Base-by-base conservation (phyloP, 1,140 invertebrate genomes). In the Eupristina koningsbergeri region DNA sequence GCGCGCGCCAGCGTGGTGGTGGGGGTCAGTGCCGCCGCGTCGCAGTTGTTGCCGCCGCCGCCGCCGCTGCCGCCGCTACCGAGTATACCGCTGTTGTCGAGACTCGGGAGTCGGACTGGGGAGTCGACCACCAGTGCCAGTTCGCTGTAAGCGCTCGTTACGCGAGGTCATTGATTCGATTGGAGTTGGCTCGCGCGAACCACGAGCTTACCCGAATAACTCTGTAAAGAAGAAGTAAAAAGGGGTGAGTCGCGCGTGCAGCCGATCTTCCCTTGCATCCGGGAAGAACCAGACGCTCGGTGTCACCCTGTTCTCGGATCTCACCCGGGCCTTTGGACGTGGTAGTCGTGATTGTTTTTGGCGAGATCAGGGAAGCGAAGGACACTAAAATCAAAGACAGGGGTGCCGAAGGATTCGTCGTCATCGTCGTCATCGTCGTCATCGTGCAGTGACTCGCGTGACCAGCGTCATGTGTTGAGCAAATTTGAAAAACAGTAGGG, bases 131-230 rank as follows among this genome's bases (percentile, higher is more conserved):
- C 89, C 91, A 91, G 88, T 89, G 90, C 86, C 91, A 92, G 91
- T 91, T 91, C 88, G 91, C 89, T 90, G 89, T 92, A 90, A 91
- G 90, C 92, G 91, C 90, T 91, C 91, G 88, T 89, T 39, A 89
- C 89, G 89, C 77, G 89, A 92, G 90, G 88, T 89, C 86, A 87
- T 80, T 36, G 64, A 53, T 80, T 22, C 29, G 73, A 19, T 29
- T 74, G 19, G 0, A 45, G 15, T 29, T n/a, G 41, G 9, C 34
- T 8, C 45, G n/a, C n/a, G 47, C 67, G 29, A 29, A 50, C 31
- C 45, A 58, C 74, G 11, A 50, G 74, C 50, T 13, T n/a, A n/a
- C n/a, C n/a, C n/a, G 47, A 6, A 58, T 29, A 3, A 3, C 15
- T 8, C 45, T 26, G 34, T 34, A n/a, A 8, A 50, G 29, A 13